Percentiles rank a stretch among this genome's conserved stretches.
Evolutionary conservation across 2,797 vertebrate genomes (phyloP).

Genomic region (Gallirallus australis): DNA sequence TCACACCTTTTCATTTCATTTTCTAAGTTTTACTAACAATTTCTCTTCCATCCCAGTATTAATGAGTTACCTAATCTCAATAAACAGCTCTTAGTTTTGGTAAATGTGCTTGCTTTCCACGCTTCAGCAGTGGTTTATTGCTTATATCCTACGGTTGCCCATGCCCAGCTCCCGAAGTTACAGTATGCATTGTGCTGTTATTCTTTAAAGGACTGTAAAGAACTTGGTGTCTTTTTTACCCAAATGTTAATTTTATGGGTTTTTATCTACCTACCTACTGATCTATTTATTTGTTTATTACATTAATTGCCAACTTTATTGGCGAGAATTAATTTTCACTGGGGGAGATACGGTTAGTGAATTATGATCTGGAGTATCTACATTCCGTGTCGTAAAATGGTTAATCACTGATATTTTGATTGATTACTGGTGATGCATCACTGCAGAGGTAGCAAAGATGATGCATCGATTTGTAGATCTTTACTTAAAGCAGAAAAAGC

Average conservation of each 20-base stretch:
- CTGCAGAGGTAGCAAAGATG: background rate
- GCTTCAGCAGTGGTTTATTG: background rate
- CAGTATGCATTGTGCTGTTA: background rate
- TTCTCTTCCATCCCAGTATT: background rate
- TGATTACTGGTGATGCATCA: background rate
- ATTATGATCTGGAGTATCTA: background rate
- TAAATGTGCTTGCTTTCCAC: background rate
- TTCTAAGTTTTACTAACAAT: background rate
- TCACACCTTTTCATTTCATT: background rate
- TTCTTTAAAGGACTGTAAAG: background rate
- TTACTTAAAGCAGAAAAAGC: background rate
- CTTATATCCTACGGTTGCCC: background rate
- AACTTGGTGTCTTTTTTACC: background rate
- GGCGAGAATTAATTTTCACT: background rate
- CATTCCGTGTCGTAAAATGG: background rate
- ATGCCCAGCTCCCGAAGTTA: background rate
- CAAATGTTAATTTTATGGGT: background rate
- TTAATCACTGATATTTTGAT: conserved; percentile 8
- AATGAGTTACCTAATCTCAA: background rate
- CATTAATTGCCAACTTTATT: background rate
- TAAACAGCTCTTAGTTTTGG: background rate
- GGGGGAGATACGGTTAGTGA: background rate
- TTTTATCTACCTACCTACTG: background rate
- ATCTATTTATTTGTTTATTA: background rate
- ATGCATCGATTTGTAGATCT: background rate